phyloP scores from a whole-genome alignment of 2,113 vertebrate species.

The Clarias macrocephalus region DNA sequence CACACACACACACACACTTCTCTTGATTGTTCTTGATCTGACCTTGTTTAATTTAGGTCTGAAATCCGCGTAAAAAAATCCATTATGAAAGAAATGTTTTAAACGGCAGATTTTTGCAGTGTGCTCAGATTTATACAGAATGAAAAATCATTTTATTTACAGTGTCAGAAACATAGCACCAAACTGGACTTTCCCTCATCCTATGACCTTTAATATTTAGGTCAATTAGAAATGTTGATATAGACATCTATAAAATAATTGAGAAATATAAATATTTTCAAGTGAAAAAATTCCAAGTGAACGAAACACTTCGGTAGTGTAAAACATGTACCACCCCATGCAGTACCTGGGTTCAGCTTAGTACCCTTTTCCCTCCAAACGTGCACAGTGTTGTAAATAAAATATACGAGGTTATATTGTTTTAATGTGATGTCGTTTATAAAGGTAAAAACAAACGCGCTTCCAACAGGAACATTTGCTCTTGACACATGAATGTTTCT shows the following conservation, averaged over 20 bases:
- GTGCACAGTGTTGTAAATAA: not conserved
- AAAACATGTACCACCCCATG: not conserved
- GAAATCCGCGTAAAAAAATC: not conserved
- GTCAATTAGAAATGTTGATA: not conserved
- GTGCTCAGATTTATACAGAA: not conserved
- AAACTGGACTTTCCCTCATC: not conserved
- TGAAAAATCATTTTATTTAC: not conserved
- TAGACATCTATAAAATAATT: not conserved
- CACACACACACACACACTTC: not conserved
- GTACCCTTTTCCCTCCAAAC: not conserved
- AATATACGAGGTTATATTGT: too few species aligned
- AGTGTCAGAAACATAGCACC: not conserved
- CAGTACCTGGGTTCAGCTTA: not conserved
- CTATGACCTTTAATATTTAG: not conserved
- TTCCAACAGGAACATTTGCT: not conserved
- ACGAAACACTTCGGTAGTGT: not conserved
- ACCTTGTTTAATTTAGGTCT: not conserved
- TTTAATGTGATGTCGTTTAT: not conserved
- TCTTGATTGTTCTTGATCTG: too few species aligned
- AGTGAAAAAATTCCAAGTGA: too few species aligned
- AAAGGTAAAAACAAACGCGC: not conserved
- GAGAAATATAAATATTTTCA: not conserved
- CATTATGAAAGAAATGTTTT: not conserved
- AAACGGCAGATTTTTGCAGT: not conserved
- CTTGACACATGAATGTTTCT: not conserved